Evolutionary conservation across 2,113 vertebrate species (phyloP).

Genomic region (Suncus etruscus): DNA sequence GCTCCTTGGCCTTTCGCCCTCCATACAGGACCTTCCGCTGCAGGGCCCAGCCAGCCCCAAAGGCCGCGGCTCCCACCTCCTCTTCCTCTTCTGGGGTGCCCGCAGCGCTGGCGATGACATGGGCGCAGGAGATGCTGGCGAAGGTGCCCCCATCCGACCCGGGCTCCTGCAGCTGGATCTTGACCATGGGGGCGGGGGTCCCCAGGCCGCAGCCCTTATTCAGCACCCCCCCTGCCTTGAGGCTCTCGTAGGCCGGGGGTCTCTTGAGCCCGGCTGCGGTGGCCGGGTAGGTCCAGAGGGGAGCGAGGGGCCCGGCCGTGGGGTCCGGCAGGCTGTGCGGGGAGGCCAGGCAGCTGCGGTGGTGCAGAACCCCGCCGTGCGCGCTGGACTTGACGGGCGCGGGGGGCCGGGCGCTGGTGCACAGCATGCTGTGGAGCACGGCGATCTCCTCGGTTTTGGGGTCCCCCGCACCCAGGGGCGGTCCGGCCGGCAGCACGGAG

Average conservation of each 20-base stretch:
- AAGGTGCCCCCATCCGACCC: conserved; percentile 79
- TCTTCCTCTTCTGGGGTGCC: conserved; percentile 79
- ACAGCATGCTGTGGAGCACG: conserved; percentile 83
- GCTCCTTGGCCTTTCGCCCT: conserved; percentile 90
- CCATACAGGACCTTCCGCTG: conserved; percentile 92
- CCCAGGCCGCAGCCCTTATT: conserved; percentile 78
- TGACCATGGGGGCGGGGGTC: conserved; percentile 75
- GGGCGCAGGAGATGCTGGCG: conserved; percentile 82
- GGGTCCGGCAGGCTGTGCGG: conserved; percentile 86
- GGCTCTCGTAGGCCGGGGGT: conserved; percentile 94
- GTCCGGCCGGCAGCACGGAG: conserved; percentile 80
- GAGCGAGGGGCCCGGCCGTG: conserved; percentile 85
- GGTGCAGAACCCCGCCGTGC: conserved; percentile 81
- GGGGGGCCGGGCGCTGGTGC: conserved; percentile 73
- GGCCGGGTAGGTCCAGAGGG: conserved; percentile 94
- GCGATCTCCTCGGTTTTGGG: conserved; percentile 84
- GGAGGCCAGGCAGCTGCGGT: conserved; percentile 86
- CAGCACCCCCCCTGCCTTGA: conserved; percentile 85
- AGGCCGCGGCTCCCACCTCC: conserved; percentile 66
- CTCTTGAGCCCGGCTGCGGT: conserved; percentile 90
- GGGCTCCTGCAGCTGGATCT: conserved; percentile 83
- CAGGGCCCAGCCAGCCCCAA: conserved; percentile 90
- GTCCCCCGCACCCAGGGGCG: conserved; percentile 79
- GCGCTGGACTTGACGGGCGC: conserved; percentile 74
- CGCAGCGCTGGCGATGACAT: conserved; percentile 73